Evolutionary conservation across 1,140 invertebrate species (phyloP), one percentile per base, ranked within the genome.

Genomic region (Potamilus streckersoni): DNA sequence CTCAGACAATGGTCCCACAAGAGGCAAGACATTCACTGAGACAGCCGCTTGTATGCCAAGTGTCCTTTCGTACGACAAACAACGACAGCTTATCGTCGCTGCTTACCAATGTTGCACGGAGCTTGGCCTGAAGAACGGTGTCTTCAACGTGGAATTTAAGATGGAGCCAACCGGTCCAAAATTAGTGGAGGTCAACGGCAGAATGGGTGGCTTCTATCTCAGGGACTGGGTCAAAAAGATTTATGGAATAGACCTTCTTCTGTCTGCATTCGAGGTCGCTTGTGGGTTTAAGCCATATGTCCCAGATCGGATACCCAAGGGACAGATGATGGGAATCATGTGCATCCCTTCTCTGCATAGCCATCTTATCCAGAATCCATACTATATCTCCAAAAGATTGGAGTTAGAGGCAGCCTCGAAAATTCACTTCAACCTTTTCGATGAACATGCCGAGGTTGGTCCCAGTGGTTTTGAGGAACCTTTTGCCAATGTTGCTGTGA

Each of bases 181-280:
- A 67, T 73, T 85, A 13, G 69, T 84, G 12, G 84, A 85, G 69
- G 80, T 85, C 27, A 85, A 85, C 67, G 81, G 80, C 5, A 64
- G 84, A 58, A 85, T 85, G 82, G 83, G 82, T 11, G 84, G 84
- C 3, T 81, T 80, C 57, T 85, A 85, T 70, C 72, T 83, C 12
- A 59, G 83, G 13, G 79, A 85, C 65, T 85, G 83, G 83, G 81
- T 85, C 23, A 69, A 71, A 12, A 38, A 56, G 3, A 73, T 81
- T 31, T 85, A 83, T 60, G 66, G 72, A 2, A 31, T 31, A 31
- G 27, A 31, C 27, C 27, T 31, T 1, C 27, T 31, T 4, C 27
- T 31, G 27, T 31, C 27, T 31, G 27, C 27, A 2, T 31, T 31
- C 27, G 27, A 31, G 27, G 27, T 31, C 27, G 27, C 27, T 31